A percentile compares a stretch with the other conserved stretches of the same genome.
phyloP scores from a whole-genome alignment of 1,140 invertebrate genomes.

The Ladona fulva region DNA sequence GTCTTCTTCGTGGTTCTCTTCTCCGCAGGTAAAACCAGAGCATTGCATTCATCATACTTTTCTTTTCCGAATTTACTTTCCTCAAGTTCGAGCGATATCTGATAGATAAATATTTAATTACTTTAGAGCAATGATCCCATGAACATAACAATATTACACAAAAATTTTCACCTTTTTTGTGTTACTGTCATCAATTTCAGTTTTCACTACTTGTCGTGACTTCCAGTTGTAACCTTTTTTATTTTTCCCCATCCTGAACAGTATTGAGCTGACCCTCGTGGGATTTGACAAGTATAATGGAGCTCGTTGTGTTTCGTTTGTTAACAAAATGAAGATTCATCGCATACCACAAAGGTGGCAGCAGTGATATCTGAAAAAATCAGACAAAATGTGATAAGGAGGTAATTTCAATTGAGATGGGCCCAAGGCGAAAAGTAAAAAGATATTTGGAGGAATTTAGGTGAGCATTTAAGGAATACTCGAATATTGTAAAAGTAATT shows the following conservation, averaged over 20 bases:
- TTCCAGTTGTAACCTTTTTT: neutral
- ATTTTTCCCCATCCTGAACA: neutral
- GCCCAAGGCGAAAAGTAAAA: no score
- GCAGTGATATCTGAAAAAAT: no score
- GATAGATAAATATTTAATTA: neutral
- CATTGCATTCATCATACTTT: slow-evolving; percentile 62
- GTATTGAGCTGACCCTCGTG: slow-evolving; percentile 1
- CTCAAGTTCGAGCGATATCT: neutral
- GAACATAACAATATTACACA: neutral
- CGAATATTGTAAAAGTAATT: no score
- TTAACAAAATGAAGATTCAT: no score
- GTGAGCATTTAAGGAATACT: no score
- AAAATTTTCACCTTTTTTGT: neutral
- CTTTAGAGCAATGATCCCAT: neutral
- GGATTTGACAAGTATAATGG: no score
- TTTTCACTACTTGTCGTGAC: neutral
- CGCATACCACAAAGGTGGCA: no score
- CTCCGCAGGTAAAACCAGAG: slow-evolving; percentile 67
- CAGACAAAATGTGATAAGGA: no score
- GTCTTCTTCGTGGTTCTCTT: slow-evolving; percentile 68
- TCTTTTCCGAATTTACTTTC: neutral
- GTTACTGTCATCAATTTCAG: neutral
- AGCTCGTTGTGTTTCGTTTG: no score
- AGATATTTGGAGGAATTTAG: no score
- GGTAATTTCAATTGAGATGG: no score